A percentile compares a stretch with the other conserved stretches of the same genome.
phyloP scores from a whole-genome alignment of 2,888 invertebrate species.

The Aphodius granarius region DNA sequence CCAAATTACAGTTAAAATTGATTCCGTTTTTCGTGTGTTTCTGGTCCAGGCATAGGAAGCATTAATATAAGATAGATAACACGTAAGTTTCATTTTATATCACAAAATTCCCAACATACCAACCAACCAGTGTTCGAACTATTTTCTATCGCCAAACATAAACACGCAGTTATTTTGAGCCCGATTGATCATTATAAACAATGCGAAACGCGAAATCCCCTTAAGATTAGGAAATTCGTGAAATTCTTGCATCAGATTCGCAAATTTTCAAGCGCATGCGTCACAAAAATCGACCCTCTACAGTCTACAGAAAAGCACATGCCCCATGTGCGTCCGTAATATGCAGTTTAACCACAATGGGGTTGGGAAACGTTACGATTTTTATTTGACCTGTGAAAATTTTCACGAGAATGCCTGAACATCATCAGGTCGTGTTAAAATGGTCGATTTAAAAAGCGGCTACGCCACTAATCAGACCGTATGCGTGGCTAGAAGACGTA shows the following conservation, averaged over 20 bases:
- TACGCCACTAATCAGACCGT: background rate
- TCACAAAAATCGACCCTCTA: background rate
- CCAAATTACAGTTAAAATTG: background rate
- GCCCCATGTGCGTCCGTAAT: background rate
- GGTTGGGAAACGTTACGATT: background rate
- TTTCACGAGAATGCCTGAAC: background rate
- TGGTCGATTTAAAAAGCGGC: constrained; percentile 20
- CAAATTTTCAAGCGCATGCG: background rate
- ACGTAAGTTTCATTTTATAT: too few species aligned
- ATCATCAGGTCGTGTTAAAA: background rate
- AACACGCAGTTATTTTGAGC: too few species aligned
- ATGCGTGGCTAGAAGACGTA: background rate
- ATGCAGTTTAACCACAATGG: background rate
- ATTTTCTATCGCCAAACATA: too few species aligned
- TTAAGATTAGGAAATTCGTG: background rate
- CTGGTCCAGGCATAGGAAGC: background rate
- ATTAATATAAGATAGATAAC: background rate
- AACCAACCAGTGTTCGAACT: too few species aligned
- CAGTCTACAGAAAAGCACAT: background rate
- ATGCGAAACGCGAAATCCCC: background rate
- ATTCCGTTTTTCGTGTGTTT: too few species aligned
- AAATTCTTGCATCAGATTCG: background rate
- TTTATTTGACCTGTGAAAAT: background rate
- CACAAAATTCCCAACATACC: too few species aligned
- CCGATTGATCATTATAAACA: background rate